Conservation (phyloP, 1,140 invertebrate genomes). For the Cotesia glomerata region DNA sequence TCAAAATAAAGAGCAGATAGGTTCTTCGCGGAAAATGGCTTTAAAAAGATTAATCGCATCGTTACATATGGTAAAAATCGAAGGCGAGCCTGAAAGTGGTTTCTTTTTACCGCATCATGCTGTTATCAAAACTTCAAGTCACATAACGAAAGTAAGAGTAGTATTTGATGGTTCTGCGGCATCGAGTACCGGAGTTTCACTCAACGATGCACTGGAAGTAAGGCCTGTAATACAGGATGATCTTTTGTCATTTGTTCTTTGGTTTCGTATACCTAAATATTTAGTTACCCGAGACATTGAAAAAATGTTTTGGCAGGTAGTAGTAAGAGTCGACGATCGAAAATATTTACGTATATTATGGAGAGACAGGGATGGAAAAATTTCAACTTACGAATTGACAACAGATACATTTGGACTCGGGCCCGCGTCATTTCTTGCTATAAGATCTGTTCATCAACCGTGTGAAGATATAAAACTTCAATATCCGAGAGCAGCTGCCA, state of each 20-base stretch:
- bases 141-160: constrained; percentile 21
- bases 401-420: constrained; percentile 49
- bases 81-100: constrained; percentile 13
- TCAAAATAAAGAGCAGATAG: constrained; percentile 8
- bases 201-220: constrained; percentile 41
- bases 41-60: constrained; percentile 18
- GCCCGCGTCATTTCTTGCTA: constrained; percentile 41
- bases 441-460: constrained; percentile 35
- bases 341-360: constrained; percentile 34
- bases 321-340: constrained; percentile 21
- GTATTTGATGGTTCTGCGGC: constrained; percentile 43
- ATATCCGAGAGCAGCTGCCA: constrained; percentile 39
- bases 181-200: constrained; percentile 34
- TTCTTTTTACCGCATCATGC: constrained; percentile 26
- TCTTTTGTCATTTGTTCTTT: constrained; percentile 22
- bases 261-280: constrained; percentile 32
- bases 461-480: constrained; percentile 38
- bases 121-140: constrained; percentile 12
- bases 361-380: constrained; percentile 12
- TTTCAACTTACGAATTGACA: constrained; percentile 25
- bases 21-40: constrained; percentile 13
- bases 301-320: constrained; percentile 40
- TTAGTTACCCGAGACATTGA: constrained; percentile 39
- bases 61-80: constrained; percentile 32
- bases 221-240: constrained; percentile 26